phyloP scores from a whole-genome alignment of 2,888 invertebrate species.

The Zootermopsis nevadensis region DNA sequence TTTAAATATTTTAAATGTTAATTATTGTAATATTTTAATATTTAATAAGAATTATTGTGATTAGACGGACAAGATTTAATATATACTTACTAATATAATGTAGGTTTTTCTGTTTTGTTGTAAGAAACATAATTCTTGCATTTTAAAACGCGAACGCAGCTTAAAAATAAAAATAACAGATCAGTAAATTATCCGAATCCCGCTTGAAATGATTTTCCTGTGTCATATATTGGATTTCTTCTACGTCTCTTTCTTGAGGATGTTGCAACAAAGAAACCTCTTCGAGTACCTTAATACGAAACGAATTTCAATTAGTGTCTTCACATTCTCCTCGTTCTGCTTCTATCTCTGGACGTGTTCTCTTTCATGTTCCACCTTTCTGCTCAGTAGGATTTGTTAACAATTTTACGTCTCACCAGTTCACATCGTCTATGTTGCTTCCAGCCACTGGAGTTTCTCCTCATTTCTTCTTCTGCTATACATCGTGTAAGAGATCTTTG shows the following conservation, averaged over 20 bases:
- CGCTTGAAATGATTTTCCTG: neutral
- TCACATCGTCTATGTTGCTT: neutral
- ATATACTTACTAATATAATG: no score
- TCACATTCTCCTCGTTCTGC: neutral
- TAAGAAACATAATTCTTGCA: no score
- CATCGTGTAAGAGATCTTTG: neutral
- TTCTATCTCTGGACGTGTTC: slow-evolving; percentile 1
- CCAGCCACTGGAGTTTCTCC: neutral
- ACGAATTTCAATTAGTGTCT: slow-evolving; percentile 14
- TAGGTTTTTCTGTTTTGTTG: no score
- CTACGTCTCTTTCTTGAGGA: neutral
- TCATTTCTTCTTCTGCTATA: neutral
- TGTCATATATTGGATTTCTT: neutral
- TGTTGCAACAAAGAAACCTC: neutral
- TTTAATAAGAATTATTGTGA: no score
- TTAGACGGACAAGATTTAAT: no score
- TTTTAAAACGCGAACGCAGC: no score
- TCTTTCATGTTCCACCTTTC: slow-evolving; percentile 18
- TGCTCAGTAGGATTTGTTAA: slow-evolving; percentile 32
- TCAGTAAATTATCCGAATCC: neutral
- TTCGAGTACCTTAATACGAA: neutral
- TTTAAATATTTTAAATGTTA: no score
- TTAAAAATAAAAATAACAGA: no score
- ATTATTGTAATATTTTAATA: no score
- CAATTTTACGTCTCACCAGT: slow-evolving; percentile 26